These are phyloP conservation scores for Hemaris fuciformis DNA, from an alignment of 2,888 invertebrate species.

Conservation along the genomic window DNA sequence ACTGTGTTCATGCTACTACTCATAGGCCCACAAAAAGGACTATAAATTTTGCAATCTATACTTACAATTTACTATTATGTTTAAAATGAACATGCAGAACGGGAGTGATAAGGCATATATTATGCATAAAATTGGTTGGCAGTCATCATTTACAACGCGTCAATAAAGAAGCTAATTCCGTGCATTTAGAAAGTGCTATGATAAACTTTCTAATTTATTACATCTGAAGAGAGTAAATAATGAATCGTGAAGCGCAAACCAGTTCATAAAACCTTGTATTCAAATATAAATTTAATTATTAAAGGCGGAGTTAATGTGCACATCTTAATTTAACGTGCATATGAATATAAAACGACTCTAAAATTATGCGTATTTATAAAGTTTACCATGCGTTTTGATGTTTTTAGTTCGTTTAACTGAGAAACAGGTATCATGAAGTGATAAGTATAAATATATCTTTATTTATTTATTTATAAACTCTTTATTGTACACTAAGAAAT, in stretches of 20 bases:
- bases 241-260: neutral
- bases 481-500: too few species aligned
- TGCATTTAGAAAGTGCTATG: neutral
- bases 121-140: neutral
- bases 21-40: too few species aligned
- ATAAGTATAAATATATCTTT: too few species aligned
- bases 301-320: neutral
- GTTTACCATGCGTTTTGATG: too few species aligned
- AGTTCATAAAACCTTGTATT: neutral
- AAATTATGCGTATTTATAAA: neutral
- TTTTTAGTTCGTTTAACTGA: too few species aligned
- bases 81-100: too few species aligned
- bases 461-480: too few species aligned
- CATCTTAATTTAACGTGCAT: neutral
- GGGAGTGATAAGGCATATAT: too few species aligned
- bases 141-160: neutral
- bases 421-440: too few species aligned
- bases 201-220: conserved; percentile 9
- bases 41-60: too few species aligned
- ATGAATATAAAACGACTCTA: neutral
- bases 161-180: neutral
- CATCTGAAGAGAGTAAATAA: neutral
- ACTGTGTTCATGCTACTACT: too few species aligned
- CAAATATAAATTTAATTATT: neutral
- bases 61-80: too few species aligned